Evolutionary conservation across 2,113 vertebrate genomes (phyloP), one percentile per base, ranked within the genome.

Genomic region (Polyodon spathula): DNA sequence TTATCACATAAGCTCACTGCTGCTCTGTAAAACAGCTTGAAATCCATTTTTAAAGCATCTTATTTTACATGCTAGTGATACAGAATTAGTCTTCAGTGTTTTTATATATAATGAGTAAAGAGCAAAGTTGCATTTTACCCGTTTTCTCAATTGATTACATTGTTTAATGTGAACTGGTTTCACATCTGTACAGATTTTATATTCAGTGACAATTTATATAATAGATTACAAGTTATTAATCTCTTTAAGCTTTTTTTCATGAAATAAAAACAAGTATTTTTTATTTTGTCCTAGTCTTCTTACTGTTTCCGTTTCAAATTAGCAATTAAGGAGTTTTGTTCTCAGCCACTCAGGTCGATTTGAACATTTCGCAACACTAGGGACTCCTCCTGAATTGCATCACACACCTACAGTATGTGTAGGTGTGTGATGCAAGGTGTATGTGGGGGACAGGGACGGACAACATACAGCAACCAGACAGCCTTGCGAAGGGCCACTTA

Each of bases 81-180:
- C 3, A 27, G 27, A 27, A 27, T 27, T 27, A 27, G 27, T 27
- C 27, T 27, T 27, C 27, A 27, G 27, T 27, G 27, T 27, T 27
- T 27, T 27, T 27, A 27, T 27, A 3, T 27, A 27, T 27, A n/a
- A n/a, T n/a, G 27, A 3, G 27, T 1, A 27, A 27, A 44, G 41
- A 59, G 43, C 41, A 59, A 48, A n/a, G 11, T 46, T 37, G 11
- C 12, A 48, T n/a, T 41, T 27, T 46, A 38, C 5, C 7, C 37
- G 14, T 14, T 10, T 46, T 46, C 8, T 46, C 44, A 46, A 46
- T 14, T 10, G 8, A 8, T 46, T 46, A 46, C 14, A 46, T 51
- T 51, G 39, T n/a, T 44, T 42, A 60, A 56, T 74, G 73, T 74
- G 70, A 74, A 72, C 73, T 63, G 70, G 73, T 66, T 61, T 74